Base-by-base conservation (phyloP, 2,888 invertebrate genomes). In the Ennomos erosarius region DNA sequence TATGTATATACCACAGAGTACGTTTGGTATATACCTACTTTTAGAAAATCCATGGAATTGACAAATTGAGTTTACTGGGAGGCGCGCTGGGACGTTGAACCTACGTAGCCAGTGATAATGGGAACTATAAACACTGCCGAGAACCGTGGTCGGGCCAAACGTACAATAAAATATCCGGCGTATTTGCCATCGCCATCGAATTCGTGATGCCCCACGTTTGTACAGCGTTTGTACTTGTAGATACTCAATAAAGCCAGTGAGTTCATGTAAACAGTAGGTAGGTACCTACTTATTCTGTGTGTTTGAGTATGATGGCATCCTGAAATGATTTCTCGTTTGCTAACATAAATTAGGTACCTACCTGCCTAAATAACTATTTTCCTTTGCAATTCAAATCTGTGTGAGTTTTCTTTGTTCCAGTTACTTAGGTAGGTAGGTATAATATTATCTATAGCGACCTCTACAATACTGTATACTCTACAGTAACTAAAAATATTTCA, bases 111-210 rank as follows among this genome's bases (percentile, higher is more conserved):
- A 67, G 77, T 76, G 89, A 82, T 90, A 90, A 90, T 85, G 71
- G 78, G 71, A 70, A 78, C 81, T 69, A 82, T 84, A 90, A 90
- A 90, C 87, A 90, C 77, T 75, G 78, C 72, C 76, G 74, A 73
- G 70, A 74, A 83, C 90, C 90, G 90, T 90, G 90, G 73, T 63
- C 66, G 71, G 82, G 79, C 79, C 87, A 79, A 85, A 85, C 85
- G 82, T 71, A 84, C 80, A 83, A 87, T 85, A 87, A 82, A 85
- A 87, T 86, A 83, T 82, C 78, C 82, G 78, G 73, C 81, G 81
- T 87, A 87, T 88, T 88, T 88, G 85, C 87, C 79, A 84, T 79
- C 76, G 82, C 82, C 80, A 78, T 78, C 75, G 79, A 76, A 80
- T 79, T 87, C 81, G 81, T 86, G 83, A 81, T 79, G 77, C 69